A percentile compares a stretch with the other conserved stretches of the same genome.
These are phyloP conservation scores for Yponomeuta plumbellus DNA, from an alignment of 2,888 invertebrate species.

Conservation along the genomic window DNA sequence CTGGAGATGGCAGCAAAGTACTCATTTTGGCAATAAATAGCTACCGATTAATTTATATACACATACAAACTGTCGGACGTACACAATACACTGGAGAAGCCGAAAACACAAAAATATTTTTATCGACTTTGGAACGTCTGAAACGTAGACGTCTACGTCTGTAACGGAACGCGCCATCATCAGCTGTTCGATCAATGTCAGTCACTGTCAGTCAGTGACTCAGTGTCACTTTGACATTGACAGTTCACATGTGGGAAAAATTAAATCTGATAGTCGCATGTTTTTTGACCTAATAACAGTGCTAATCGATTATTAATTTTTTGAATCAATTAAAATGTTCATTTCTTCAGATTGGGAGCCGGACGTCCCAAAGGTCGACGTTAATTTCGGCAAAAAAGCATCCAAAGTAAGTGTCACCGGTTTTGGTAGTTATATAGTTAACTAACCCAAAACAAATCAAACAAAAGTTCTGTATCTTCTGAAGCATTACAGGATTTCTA, in stretches of 20 bases:
- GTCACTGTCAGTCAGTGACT: too few species aligned
- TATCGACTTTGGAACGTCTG: neutral
- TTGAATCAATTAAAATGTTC: constrained; percentile 29
- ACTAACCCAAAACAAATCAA: neutral
- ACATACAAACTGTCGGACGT: too few species aligned
- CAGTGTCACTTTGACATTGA: neutral
- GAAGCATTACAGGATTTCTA: too few species aligned
- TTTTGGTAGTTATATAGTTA: neutral
- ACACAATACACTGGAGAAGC: too few species aligned
- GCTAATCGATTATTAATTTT: neutral
- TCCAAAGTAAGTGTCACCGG: constrained; percentile 13
- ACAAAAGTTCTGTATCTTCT: neutral
- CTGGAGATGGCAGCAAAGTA: too few species aligned
- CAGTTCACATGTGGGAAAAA: neutral
- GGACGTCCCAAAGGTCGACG: constrained; percentile 29
- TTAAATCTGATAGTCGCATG: neutral
- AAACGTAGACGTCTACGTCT: neutral
- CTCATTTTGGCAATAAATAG: too few species aligned
- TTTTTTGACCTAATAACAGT: neutral
- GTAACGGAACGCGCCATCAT: neutral
- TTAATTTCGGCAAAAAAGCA: constrained; percentile 21
- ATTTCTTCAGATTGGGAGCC: constrained; percentile 34
- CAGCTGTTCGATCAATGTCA: neutral
- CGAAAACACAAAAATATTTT: too few species aligned
- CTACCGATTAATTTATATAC: too few species aligned